These are phyloP conservation scores for Chiropotes sagulatus DNA, from an alignment of 2,797 vertebrate genomes.

Conservation along the genomic window DNA sequence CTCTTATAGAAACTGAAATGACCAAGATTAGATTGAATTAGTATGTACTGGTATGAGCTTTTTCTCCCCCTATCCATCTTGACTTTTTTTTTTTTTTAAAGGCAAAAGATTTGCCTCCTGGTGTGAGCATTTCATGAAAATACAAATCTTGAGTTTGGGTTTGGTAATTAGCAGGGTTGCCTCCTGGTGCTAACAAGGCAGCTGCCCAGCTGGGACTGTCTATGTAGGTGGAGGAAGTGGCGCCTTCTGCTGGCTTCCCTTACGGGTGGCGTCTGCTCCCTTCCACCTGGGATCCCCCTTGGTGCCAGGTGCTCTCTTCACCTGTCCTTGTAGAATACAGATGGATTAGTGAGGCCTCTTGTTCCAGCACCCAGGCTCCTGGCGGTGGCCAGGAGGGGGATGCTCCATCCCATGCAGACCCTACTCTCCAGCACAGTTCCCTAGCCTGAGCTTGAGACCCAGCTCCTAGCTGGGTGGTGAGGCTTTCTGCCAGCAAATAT, in stretches of 20 bases:
- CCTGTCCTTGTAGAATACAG: not conserved
- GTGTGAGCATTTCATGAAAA: conserved; percentile 83
- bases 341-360: not conserved
- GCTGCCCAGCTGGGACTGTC: conserved; percentile 61
- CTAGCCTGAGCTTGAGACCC: not conserved
- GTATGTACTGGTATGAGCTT: conserved; percentile 68
- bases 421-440: not conserved
- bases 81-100: conserved; percentile 62
- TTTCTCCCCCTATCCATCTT: conserved; percentile 74
- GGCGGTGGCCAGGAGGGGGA: no score
- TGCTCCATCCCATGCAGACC: not conserved
- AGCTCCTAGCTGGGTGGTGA: not conserved
- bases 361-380: not conserved
- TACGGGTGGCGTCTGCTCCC: not conserved
- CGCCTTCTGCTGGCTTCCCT: not conserved
- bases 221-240: conserved; percentile 28
- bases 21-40: conserved; percentile 84
- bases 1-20: conserved; percentile 79
- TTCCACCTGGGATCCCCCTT: not conserved
- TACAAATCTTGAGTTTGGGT: conserved; percentile 83
- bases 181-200: conserved; percentile 72
- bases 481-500: not conserved
- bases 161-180: conserved; percentile 82
- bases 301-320: not conserved
- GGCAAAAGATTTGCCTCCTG: conserved; percentile 80